Percentiles rank a stretch among this genome's conserved stretches.
phyloP scores from a whole-genome alignment of 1,140 invertebrate genomes.

The Rhyacophila brunnea region DNA sequence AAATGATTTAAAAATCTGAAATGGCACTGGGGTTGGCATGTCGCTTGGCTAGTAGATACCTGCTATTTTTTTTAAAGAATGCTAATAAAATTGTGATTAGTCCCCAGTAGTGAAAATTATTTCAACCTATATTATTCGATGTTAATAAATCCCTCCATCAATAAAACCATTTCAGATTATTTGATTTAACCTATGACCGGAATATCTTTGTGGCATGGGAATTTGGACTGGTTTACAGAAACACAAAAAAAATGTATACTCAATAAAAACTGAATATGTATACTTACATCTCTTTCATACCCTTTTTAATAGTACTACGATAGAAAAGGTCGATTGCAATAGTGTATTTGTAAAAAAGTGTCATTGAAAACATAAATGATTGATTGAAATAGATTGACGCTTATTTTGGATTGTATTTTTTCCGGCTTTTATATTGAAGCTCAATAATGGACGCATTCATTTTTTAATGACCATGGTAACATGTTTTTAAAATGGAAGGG shows the following conservation, averaged over 20 bases:
- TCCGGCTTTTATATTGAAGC: slow-evolving; percentile 11
- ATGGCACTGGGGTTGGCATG: too few relatives aligned
- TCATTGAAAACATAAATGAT: slow-evolving; percentile 25
- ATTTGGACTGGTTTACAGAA: slow-evolving; percentile 3
- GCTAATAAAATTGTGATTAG: too few relatives aligned
- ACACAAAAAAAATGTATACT: slow-evolving; percentile 3
- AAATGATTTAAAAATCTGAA: too few relatives aligned
- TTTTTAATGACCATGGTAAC: slow-evolving; percentile 21
- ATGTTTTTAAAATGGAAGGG: background rate
- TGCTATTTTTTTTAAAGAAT: too few relatives aligned
- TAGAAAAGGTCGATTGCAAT: background rate
- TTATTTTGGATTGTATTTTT: slow-evolving; percentile 30
- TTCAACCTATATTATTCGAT: too few relatives aligned
- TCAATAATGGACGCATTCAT: slow-evolving; percentile 22
- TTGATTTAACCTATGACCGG: slow-evolving; percentile 32
- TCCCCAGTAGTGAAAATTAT: too few relatives aligned
- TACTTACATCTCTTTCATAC: slow-evolving; percentile 7
- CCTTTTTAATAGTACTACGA: background rate
- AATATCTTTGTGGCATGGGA: slow-evolving; percentile 20
- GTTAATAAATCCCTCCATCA: too few relatives aligned
- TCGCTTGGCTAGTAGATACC: too few relatives aligned
- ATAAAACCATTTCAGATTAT: slow-evolving; percentile 32
- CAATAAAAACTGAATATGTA: background rate
- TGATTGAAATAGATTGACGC: slow-evolving; percentile 34
- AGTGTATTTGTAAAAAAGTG: background rate